Base-by-base conservation (phyloP, 2,888 invertebrate genomes). In the Trichogramma dendrolimi region DNA sequence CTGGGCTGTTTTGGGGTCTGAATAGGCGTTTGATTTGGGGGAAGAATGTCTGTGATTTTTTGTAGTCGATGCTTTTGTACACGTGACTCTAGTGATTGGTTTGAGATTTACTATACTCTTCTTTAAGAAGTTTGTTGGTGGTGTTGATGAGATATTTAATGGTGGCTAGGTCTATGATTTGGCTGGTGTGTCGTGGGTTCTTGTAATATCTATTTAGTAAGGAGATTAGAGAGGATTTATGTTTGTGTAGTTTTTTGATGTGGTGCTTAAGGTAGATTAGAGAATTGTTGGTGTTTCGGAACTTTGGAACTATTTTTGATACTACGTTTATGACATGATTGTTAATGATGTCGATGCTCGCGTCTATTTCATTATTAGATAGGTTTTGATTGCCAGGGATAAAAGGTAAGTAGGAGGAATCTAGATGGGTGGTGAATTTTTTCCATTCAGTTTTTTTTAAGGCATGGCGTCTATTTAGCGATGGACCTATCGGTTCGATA, bases 391-490 rank as follows among this genome's bases (percentile, higher is more conserved):
- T n/a, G 8, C 5, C 4, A 6, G 58, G 58, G 5, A 51, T 43
- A 27, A 2, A 4, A 3, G 3, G 6, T 4, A 6, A n/a, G 42
- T 14, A 10, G 4, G n/a, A n/a, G 4, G 4, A 11, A 5, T 47
- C 3, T 4, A 50, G 40, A 4, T 44, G 27, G 10, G 50, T 43
- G 27, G n/a, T 6, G 38, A 58, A 51, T n/a, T 4, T 38, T 10
- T 6, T 43, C 58, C 44, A 58, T 51, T 43, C 51, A 1, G 58
- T 58, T 43, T 58, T 58, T 44, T 58, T 58, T 10, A n/a, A 58
- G 10, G 4, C 39, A 39, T 43, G 51, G 39, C 38, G 43, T 7
- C 10, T 27, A 8, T 5, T 11, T 7, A 6, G 5, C 2, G 14
- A 5, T 1, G 55, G 55, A 11, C 46, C 41, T 27, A 44, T 5